Evolutionary conservation across 2,888 invertebrate species (phyloP).

Genomic region (Polymixis lichenea): DNA sequence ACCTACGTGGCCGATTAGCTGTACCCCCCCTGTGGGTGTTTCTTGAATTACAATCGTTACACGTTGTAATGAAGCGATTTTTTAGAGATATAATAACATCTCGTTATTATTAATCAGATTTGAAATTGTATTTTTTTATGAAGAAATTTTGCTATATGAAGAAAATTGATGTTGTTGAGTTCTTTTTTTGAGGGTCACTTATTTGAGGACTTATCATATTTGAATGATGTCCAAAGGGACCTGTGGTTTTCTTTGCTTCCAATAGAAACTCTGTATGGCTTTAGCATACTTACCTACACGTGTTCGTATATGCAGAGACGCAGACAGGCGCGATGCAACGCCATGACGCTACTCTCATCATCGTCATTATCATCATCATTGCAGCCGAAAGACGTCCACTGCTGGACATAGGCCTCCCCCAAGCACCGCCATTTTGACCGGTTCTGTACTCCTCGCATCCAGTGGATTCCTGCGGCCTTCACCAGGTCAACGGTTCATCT

Average conservation of each 20-base stretch:
- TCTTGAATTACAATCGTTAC: constrained; percentile 58
- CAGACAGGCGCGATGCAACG: too few species aligned
- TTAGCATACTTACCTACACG: too few species aligned
- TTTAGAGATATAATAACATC: constrained; percentile 15
- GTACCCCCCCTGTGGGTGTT: constrained; percentile 58
- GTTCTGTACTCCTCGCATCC: too few species aligned
- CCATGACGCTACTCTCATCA: too few species aligned
- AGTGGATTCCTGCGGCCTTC: too few species aligned
- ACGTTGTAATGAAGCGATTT: constrained; percentile 40
- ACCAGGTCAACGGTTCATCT: too few species aligned
- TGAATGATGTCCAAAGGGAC: neutral
- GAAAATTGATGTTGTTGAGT: neutral
- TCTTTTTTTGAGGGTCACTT: neutral
- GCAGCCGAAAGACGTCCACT: too few species aligned
- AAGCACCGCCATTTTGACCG: too few species aligned
- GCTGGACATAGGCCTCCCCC: too few species aligned
- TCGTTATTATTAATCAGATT: constrained; percentile 30
- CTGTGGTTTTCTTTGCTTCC: neutral
- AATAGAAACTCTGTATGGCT: too few species aligned
- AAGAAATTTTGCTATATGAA: neutral
- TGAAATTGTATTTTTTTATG: neutral
- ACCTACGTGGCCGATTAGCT: constrained; percentile 64
- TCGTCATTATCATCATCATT: too few species aligned
- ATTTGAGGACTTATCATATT: neutral
- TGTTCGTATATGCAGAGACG: too few species aligned